Evolutionary conservation across 2,888 invertebrate genomes (phyloP).

Genomic region (Ommatoiulus sabulosus): DNA sequence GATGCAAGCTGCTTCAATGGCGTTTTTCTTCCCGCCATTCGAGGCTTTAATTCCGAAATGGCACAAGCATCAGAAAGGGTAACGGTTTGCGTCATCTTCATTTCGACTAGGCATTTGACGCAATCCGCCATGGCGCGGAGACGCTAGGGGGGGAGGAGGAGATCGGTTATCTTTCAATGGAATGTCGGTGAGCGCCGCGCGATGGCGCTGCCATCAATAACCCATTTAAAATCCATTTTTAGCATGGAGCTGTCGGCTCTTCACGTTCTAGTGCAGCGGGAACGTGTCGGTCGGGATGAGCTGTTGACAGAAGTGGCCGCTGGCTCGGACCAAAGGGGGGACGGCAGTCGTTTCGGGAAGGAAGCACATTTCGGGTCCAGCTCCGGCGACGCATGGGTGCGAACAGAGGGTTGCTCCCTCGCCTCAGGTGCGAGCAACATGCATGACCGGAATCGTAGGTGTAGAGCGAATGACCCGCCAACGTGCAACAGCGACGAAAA

Average conservation of each 20-base stretch:
- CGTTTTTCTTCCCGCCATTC: too few relatives aligned
- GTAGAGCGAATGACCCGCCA: not conserved
- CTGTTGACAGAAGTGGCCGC: constrained; percentile 36
- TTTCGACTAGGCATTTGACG: not conserved
- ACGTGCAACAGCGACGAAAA: not conserved
- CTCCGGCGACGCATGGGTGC: not conserved
- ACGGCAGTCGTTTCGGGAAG: not conserved
- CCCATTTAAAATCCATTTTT: constrained; percentile 43
- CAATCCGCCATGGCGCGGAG: not conserved
- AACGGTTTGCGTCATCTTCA: not conserved
- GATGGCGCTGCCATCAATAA: not conserved
- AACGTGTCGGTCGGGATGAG: constrained; percentile 20
- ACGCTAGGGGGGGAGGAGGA: not conserved
- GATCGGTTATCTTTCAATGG: constrained; percentile 36
- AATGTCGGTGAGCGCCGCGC: constrained; percentile 3
- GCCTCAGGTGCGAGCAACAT: not conserved
- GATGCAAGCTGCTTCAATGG: too few relatives aligned
- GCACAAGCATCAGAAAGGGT: too few relatives aligned
- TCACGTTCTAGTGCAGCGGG: constrained; percentile 29
- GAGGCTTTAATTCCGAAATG: too few relatives aligned
- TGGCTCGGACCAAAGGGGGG: constrained; percentile 30
- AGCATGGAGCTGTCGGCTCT: constrained; percentile 30
- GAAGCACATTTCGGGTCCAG: not conserved
- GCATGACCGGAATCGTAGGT: not conserved
- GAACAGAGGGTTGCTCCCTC: not conserved